These are phyloP conservation scores for Xestobium rufovillosum DNA, from an alignment of 2,888 invertebrate species.

Conservation along the genomic window DNA sequence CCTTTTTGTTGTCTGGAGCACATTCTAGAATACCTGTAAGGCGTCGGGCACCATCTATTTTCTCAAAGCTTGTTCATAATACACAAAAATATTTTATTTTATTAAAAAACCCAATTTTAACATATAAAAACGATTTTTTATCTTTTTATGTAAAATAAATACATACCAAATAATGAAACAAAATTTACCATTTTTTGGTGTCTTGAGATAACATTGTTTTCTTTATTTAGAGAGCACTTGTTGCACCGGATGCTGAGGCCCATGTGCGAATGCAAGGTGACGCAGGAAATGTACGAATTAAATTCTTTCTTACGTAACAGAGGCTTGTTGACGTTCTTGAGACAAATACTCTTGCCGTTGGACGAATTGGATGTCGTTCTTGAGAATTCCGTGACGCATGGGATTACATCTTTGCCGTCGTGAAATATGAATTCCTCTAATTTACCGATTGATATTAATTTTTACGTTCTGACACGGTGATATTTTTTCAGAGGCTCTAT, in stretches of 20 bases:
- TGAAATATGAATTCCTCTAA: too few species aligned
- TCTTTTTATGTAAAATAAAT: too few species aligned
- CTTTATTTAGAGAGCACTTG: conserved; percentile 66
- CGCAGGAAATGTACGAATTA: conserved; percentile 92
- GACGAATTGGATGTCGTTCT: conserved; percentile 83
- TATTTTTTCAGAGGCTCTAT: too few species aligned
- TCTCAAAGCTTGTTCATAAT: neutral
- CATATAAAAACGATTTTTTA: too few species aligned
- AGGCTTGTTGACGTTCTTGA: conserved; percentile 76
- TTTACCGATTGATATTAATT: too few species aligned
- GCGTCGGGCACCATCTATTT: neutral
- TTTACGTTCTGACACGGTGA: too few species aligned
- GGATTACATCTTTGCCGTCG: conserved; percentile 46
- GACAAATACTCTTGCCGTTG: conserved; percentile 83
- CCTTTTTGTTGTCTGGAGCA: neutral
- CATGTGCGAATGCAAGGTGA: conserved; percentile 82
- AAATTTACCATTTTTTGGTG: too few species aligned
- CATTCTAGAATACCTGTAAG: neutral
- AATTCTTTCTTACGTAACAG: conserved; percentile 87
- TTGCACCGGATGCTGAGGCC: conserved; percentile 87
- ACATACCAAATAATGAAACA: too few species aligned
- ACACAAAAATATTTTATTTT: neutral
- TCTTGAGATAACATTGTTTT: too few species aligned
- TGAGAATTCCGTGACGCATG: conserved; percentile 75
- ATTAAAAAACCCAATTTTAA: neutral